These are phyloP conservation scores for Rostratula benghalensis DNA, from an alignment of 2,113 vertebrate genomes.

Conservation along the genomic window DNA sequence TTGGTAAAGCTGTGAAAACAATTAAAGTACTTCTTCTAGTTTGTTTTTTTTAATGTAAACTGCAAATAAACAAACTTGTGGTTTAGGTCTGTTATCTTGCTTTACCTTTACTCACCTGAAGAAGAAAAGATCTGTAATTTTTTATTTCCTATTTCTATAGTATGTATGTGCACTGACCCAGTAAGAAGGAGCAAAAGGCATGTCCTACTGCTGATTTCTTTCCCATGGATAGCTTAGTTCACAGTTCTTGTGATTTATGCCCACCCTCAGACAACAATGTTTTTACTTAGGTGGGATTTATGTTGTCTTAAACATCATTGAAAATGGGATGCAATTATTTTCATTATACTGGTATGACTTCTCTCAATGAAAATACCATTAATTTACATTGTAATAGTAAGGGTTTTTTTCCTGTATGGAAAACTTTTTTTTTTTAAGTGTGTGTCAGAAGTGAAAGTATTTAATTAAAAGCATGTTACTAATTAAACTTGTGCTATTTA, in stretches of 20 bases:
- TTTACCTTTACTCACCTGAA: not conserved
- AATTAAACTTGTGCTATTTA: not conserved
- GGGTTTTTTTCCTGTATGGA: not conserved
- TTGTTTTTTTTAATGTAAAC: not conserved
- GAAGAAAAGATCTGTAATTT: not conserved
- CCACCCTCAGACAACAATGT: not conserved
- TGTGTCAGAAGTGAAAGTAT: not conserved
- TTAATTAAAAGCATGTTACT: not conserved
- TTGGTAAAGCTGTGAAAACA: not conserved
- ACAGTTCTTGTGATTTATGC: not conserved
- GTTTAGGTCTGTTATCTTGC: not conserved
- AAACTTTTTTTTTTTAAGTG: not conserved
- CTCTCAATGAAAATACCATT: not conserved
- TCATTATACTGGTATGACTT: not conserved
- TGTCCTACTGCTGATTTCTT: not conserved
- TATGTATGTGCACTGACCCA: not conserved
- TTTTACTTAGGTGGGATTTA: conserved; percentile 7
- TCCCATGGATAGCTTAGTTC: not conserved
- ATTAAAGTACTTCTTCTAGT: not conserved
- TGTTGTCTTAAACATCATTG: conserved; percentile 3
- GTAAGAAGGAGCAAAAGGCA: not conserved
- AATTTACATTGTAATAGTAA: not conserved
- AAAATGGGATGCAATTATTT: not conserved
- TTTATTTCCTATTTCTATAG: not conserved
- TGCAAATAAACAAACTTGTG: not conserved